Conservation (phyloP, 2,888 invertebrate species). For the Chesias legatella region DNA sequence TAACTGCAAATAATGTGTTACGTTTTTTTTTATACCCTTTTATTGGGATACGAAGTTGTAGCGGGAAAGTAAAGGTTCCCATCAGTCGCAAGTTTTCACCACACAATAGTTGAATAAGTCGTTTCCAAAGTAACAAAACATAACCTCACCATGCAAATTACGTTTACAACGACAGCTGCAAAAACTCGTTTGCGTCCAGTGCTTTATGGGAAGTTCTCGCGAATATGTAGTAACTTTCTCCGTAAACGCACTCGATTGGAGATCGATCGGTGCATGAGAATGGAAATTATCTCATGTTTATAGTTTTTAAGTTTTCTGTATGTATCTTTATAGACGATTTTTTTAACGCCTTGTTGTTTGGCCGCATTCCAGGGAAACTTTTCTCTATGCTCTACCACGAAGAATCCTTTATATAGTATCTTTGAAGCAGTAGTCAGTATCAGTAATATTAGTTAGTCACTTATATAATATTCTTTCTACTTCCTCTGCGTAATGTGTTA, state of each 20-base stretch:
- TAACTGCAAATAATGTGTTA: slow-evolving; percentile 3
- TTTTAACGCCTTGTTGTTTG: no score
- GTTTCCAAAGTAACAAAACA: slow-evolving; percentile 18
- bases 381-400: no score
- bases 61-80: slow-evolving; percentile 6
- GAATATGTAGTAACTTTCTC: slow-evolving; percentile 46
- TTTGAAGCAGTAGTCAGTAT: no score
- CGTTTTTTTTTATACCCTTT: neutral
- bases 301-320: no score
- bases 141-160: slow-evolving; percentile 20
- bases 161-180: slow-evolving; percentile 28
- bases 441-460: no score
- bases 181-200: slow-evolving; percentile 36
- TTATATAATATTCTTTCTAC: no score
- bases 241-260: slow-evolving; percentile 40
- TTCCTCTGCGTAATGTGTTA: no score
- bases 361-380: no score
- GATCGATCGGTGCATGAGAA: slow-evolving; percentile 26
- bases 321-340: no score
- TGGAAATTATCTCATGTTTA: slow-evolving; percentile 21
- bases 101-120: slow-evolving; percentile 8
- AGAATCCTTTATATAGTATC: no score
- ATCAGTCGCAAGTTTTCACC: slow-evolving; percentile 9
- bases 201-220: slow-evolving; percentile 26
- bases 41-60: no score